These are phyloP conservation scores for Pelodytes ibericus DNA, from an alignment of 2,797 vertebrate species.

Conservation along the genomic window DNA sequence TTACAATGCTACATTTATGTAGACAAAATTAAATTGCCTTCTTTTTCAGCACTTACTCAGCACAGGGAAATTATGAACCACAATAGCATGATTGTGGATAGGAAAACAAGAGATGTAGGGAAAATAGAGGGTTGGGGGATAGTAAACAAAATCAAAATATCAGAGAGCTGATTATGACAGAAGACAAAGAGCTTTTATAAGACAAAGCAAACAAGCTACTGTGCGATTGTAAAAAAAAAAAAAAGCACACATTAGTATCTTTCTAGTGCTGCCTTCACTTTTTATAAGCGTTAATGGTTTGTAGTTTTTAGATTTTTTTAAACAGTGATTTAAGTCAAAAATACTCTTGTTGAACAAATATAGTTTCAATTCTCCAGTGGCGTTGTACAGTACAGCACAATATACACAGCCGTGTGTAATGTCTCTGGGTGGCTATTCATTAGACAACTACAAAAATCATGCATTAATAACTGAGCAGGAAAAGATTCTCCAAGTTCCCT, in stretches of 20 bases:
- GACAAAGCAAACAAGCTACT: constrained; percentile 2
- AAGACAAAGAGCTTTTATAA: constrained; percentile 8
- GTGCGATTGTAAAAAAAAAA: not conserved
- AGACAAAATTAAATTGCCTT: constrained; percentile 13
- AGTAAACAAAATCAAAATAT: constrained; percentile 43
- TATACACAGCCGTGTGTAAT: too few relatives aligned
- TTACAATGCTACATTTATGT: constrained; percentile 28
- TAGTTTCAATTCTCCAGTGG: too few relatives aligned
- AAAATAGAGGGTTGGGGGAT: constrained; percentile 37
- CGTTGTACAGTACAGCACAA: too few relatives aligned
- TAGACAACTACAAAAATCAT: too few relatives aligned
- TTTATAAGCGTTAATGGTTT: too few relatives aligned
- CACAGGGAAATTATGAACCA: constrained; percentile 5
- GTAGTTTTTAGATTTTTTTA: too few relatives aligned
- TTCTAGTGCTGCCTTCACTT: too few relatives aligned
- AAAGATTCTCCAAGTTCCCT: too few relatives aligned
- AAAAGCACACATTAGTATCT: constrained; percentile 19
- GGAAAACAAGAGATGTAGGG: constrained; percentile 29
- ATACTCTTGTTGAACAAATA: too few relatives aligned
- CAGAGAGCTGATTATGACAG: constrained; percentile 35
- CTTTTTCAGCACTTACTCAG: constrained; percentile 22
- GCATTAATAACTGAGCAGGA: too few relatives aligned
- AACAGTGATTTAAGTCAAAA: too few relatives aligned
- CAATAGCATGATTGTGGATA: constrained; percentile 22
- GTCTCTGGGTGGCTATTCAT: too few relatives aligned